phyloP scores from a whole-genome alignment of 2,888 invertebrate genomes.

The Itoplectis maculator region DNA sequence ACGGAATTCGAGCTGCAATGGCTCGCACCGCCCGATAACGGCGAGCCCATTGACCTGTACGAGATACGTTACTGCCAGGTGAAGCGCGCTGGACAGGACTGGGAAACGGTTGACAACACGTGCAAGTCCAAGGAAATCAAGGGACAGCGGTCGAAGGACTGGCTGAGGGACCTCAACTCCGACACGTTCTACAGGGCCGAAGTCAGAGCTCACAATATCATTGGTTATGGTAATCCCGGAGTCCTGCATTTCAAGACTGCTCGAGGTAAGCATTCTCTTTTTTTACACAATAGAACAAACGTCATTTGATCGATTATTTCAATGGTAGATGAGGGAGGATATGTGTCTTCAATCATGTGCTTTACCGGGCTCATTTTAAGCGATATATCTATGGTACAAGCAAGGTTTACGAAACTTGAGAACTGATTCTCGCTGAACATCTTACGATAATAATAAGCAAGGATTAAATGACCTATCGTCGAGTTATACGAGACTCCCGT shows the following conservation, averaged over 20 bases:
- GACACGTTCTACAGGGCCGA: constrained; percentile 94
- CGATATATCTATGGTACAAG: neutral
- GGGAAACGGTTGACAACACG: constrained; percentile 86
- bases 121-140: constrained; percentile 88
- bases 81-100: constrained; percentile 88
- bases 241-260: constrained; percentile 93
- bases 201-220: constrained; percentile 93
- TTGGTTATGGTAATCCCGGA: constrained; percentile 93
- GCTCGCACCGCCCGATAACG: constrained; percentile 95
- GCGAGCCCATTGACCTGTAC: constrained; percentile 94
- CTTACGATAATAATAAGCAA: neutral
- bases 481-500: no score
- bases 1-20: constrained; percentile 93
- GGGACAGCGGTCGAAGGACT: constrained; percentile 88
- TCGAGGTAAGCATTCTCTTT: constrained; percentile 90
- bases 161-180: constrained; percentile 89
- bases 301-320: neutral
- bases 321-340: neutral
- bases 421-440: neutral
- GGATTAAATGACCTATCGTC: no score
- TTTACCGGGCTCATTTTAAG: neutral
- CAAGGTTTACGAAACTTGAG: neutral
- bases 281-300: neutral
- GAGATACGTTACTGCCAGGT: constrained; percentile 92
- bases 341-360: constrained; percentile 6